A percentile compares a stretch with the other conserved stretches of the same genome.
phyloP scores from a whole-genome alignment of 2,113 vertebrate species.

The Phalacrocorax brasilianus region DNA sequence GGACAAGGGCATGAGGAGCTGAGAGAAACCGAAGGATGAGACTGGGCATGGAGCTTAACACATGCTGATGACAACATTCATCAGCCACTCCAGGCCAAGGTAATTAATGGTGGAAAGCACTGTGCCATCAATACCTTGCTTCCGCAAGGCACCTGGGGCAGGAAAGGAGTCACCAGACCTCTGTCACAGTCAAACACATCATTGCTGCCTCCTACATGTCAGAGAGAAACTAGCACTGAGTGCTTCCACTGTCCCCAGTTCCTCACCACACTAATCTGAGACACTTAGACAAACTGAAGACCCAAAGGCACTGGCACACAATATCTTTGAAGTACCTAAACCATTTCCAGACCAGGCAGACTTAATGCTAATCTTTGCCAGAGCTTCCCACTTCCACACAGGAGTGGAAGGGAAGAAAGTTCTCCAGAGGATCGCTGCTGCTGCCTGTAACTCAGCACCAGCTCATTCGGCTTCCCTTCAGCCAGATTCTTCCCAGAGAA shows the following conservation, averaged over 20 bases:
- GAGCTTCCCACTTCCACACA: background rate
- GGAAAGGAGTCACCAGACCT: background rate
- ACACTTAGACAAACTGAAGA: background rate
- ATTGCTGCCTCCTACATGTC: background rate
- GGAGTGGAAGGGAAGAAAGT: background rate
- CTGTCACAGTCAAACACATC: background rate
- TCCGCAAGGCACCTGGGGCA: background rate
- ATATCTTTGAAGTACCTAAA: background rate
- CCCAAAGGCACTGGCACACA: background rate
- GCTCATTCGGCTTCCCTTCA: background rate
- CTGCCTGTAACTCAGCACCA: background rate
- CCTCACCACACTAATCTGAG: background rate
- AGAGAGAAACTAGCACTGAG: background rate
- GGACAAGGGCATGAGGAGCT: background rate
- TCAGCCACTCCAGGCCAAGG: background rate
- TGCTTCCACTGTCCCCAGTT: background rate
- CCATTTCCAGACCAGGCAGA: background rate
- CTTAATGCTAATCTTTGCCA: background rate
- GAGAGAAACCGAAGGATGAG: background rate
- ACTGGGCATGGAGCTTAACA: background rate
- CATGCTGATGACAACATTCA: background rate
- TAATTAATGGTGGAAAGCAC: background rate
- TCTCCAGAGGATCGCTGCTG: background rate
- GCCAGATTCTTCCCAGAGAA: background rate
- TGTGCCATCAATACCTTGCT: background rate